Evolutionary conservation across 2,888 invertebrate genomes (phyloP), one percentile per base, ranked within the genome.

Genomic region (Portevinia maculata): DNA sequence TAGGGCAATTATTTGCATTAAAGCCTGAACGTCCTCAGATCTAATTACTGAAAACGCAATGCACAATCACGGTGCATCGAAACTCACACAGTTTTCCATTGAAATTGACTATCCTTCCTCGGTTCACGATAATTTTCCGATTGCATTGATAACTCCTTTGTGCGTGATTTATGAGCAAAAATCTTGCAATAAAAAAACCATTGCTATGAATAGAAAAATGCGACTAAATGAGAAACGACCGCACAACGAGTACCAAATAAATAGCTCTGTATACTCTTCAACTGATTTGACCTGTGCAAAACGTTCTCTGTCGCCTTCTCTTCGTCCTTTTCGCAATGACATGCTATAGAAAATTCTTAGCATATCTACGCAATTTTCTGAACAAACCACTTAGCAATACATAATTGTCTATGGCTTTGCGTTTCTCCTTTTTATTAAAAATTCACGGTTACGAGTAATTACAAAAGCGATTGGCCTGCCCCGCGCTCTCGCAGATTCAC

Each of bases 391-490:
- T 39, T 73, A 65, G 53, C 53, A n/a, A 28, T 21, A 9, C 19
- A 17, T 44, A 5, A n/a, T 7, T 3, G 19, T 21, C 5, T 11
- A 21, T 11, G 9, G 52, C 52, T 32, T 50, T 52, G 24, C 1
- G 9, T 65, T 32, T 64, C 37, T 46, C n/a, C 37, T 53, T 69
- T 70, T 30, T 34, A 76, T 76, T 41, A 71, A 76, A 76, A 83
- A 76, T 76, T 60, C 65, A 83, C 67, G 76, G 76, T 30, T 79
- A 19, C 19, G 44, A 30, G 15, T 52, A 83, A 83, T 83, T 83
- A 50, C 59, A 19, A 59, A 57, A 32, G 52, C 46, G 46, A 70
- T 64, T 59, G 70, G 62, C 13, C 1, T 1, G 4, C 19, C 5
- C 53, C 32, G 2, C 39, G 4, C 15, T 13, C 13, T 13, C 13